Evolutionary conservation across 2,797 vertebrate genomes (phyloP), one percentile per base, ranked within the genome.

Genomic region (Cirrhinus molitorella): DNA sequence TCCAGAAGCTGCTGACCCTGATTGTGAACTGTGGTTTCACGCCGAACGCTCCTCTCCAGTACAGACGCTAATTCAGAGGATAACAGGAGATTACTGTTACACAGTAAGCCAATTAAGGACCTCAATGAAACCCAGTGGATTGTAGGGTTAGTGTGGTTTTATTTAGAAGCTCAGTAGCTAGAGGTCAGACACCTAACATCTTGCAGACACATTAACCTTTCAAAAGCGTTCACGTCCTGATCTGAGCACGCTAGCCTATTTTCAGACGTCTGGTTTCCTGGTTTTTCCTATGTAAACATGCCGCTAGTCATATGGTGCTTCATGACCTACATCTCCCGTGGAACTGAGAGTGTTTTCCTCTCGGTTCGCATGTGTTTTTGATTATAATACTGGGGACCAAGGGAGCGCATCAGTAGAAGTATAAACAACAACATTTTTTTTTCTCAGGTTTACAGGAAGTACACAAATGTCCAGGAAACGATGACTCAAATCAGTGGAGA

Each of bases 281-380:
- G 12, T 40, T 77, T 73, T 45, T 55, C 72, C 77, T 47, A 21
- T 59, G 74, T 84, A 83, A 81, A 83, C 77, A 85, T 23, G 21
- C 43, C 17, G 71, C 13, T 45, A 67, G 40, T 71, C 45, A 61
- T 34, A 37, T 31, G 9, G 57, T 25, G 31, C 73, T 78, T 25
- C 34, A 55, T 72, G 88, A 80, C 76, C 82, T 74, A 68, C 72
- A 66, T 84, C 72, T 74, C 71, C 51, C 17, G 37, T 53, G 67
- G 83, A 87, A 74, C 59, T 31, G 75, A 79, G 68, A 70, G 49
- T 17, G 74, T 70, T 84, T 86, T 75, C 76, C 78, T 85, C 67
- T 85, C 21, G 51, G 72, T 83, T 81, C 74, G 74, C 75, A 87
- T 84, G 70, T 90, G 87, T 76, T 83, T 88, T 77, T 76, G 73